Conservation (phyloP, 2,888 invertebrate species). For the Melieria omissa region DNA sequence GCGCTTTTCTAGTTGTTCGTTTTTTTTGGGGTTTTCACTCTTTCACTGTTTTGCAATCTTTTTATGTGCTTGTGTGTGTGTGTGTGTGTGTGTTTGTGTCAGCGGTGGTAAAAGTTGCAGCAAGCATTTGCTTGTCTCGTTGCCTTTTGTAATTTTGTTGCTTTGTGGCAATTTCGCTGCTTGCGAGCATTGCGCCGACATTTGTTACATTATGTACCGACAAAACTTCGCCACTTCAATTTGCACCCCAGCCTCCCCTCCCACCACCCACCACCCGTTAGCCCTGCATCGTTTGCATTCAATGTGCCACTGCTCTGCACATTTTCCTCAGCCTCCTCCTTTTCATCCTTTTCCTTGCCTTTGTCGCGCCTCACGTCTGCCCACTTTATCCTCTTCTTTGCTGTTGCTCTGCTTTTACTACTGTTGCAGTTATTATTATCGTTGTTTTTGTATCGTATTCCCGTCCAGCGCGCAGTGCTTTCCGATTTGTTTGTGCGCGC, state of each 20-base stretch:
- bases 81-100: constrained; percentile 12
- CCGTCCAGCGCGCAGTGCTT: too few relatives aligned
- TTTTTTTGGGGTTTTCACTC: constrained; percentile 23
- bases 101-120: constrained; percentile 9
- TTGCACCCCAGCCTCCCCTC: constrained; percentile 10
- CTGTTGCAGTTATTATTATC: constrained; percentile 25
- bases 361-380: constrained; percentile 32
- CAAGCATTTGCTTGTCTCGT: constrained; percentile 12
- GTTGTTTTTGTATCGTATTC: constrained; percentile 21
- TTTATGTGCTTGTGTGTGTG: neutral
- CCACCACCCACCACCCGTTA: neutral
- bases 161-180: constrained; percentile 16
- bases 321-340: neutral
- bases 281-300: neutral
- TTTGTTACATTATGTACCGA: constrained; percentile 39
- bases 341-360: constrained; percentile 17
- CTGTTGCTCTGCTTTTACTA: constrained; percentile 23
- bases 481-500: too few relatives aligned
- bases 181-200: constrained; percentile 31
- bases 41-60: neutral
- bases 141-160: constrained; percentile 10
- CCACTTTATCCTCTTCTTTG: constrained; percentile 10
- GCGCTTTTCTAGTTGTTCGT: neutral
- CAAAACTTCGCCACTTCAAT: constrained; percentile 31
- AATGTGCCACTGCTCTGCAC: neutral